These are phyloP conservation scores for Sterrhoptilus dennistouni DNA, from an alignment of 2,113 vertebrate species.

Conservation along the genomic window DNA sequence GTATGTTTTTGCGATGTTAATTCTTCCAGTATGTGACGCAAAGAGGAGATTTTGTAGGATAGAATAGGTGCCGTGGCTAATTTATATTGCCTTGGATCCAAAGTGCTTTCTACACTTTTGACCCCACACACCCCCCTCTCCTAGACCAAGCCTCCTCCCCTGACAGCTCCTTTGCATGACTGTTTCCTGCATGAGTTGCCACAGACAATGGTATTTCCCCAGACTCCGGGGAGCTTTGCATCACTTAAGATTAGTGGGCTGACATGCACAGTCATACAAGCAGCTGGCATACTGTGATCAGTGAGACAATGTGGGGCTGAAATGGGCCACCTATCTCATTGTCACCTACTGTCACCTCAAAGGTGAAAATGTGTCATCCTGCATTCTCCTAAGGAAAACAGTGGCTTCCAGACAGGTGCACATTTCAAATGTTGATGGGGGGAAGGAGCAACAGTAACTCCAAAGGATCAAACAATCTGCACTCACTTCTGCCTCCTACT, in stretches of 20 bases:
- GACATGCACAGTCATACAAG: neutral
- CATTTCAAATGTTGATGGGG: neutral
- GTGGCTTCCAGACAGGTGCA: neutral
- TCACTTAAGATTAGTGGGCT: neutral
- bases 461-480: neutral
- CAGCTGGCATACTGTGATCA: conserved; percentile 11
- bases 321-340: neutral
- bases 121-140: neutral
- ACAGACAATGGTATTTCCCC: conserved; percentile 34
- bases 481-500: neutral
- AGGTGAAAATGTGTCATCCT: neutral
- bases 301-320: neutral
- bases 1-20: conserved; percentile 1
- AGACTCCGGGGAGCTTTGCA: neutral
- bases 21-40: neutral
- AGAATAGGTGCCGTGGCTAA: neutral
- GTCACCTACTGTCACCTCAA: neutral
- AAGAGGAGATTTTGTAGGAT: neutral
- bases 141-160: neutral
- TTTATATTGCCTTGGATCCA: conserved; percentile 5
- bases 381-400: neutral
- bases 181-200: conserved; percentile 53
- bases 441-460: neutral
- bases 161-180: conserved; percentile 34
- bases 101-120: conserved; percentile 59